Evolutionary conservation across 1,140 invertebrate species (phyloP).

Genomic region (Hylaeus anthracinus): DNA sequence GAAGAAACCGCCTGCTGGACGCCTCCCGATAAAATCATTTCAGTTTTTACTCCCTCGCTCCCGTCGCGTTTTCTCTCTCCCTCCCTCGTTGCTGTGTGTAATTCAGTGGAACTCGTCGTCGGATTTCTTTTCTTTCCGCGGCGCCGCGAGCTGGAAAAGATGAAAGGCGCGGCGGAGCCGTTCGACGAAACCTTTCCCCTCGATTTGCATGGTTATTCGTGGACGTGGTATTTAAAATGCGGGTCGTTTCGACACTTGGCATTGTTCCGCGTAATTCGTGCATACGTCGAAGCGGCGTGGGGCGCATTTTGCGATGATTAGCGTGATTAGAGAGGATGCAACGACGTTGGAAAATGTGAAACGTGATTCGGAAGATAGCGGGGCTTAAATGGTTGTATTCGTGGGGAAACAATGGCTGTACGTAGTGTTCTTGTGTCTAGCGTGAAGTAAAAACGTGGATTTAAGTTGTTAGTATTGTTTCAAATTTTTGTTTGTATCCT

Average conservation of each 20-base stretch:
- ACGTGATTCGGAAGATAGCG: too few relatives aligned
- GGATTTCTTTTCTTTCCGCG: constrained; percentile 1
- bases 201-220: constrained; percentile 1
- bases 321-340: too few relatives aligned
- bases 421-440: too few relatives aligned
- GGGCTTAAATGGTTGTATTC: too few relatives aligned
- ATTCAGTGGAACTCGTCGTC: constrained; percentile 36
- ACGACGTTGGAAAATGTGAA: too few relatives aligned
- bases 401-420: too few relatives aligned
- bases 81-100: constrained; percentile 27
- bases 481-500: too few relatives aligned
- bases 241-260: not conserved
- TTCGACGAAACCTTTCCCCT: not conserved
- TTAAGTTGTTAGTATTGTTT: too few relatives aligned
- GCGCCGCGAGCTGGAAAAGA: not conserved
- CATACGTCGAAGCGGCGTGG: not conserved
- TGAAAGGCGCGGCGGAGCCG: not conserved
- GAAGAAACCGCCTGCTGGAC: constrained; percentile 60
- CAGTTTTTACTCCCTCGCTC: constrained; percentile 44
- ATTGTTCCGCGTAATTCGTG: not conserved
- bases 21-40: constrained; percentile 43
- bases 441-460: too few relatives aligned
- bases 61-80: not conserved
- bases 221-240: constrained; percentile 3
- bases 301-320: too few relatives aligned